Conservation (phyloP, 2,888 invertebrate species). For the Cephus spinipes region DNA sequence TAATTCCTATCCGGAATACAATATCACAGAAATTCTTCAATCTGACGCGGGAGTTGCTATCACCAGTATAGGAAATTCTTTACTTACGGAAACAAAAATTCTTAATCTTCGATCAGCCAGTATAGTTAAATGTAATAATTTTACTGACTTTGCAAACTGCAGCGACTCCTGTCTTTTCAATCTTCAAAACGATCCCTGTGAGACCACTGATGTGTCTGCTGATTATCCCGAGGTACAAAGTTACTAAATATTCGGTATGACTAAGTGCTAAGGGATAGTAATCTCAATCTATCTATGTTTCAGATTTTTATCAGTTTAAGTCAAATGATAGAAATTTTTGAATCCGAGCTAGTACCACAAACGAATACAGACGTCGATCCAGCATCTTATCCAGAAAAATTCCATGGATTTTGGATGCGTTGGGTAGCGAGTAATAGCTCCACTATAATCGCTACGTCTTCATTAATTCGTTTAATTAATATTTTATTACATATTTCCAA, state of each 20-base stretch:
- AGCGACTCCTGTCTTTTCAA: slow-evolving; percentile 51
- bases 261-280: background rate
- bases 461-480: background rate
- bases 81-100: slow-evolving; percentile 21
- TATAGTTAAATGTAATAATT: slow-evolving; percentile 39
- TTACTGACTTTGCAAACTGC: slow-evolving; percentile 34
- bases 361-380: slow-evolving; percentile 36
- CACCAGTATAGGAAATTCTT: slow-evolving; percentile 12
- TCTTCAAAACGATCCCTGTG: slow-evolving; percentile 54
- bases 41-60: slow-evolving; percentile 47
- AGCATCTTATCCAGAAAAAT: slow-evolving; percentile 39
- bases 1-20: slow-evolving; percentile 43
- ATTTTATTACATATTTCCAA: background rate
- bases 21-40: slow-evolving; percentile 31
- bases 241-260: background rate
- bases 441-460: background rate
- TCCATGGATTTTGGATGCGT: slow-evolving; percentile 54
- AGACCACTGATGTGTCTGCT: slow-evolving; percentile 50
- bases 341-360: slow-evolving; percentile 36
- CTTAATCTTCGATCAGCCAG: slow-evolving; percentile 32
- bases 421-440: slow-evolving; percentile 36
- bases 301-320: slow-evolving; percentile 43
- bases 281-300: background rate
- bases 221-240: slow-evolving; percentile 41
- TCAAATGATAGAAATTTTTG: slow-evolving; percentile 39